These are phyloP conservation scores for Athene cunicularia DNA, from an alignment of 2,113 vertebrate genomes.

Conservation along the genomic window DNA sequence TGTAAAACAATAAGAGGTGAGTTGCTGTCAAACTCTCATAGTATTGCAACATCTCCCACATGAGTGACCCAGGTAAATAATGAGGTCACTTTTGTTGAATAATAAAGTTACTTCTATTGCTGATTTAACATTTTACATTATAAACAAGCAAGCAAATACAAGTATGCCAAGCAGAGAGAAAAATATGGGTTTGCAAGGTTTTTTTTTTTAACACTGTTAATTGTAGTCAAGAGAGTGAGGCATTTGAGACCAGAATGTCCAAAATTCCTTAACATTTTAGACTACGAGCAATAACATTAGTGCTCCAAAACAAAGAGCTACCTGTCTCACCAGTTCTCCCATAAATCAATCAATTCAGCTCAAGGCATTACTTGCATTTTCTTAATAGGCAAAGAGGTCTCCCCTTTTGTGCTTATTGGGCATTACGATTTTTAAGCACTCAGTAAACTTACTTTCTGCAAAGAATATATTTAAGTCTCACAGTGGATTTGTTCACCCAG, in stretches of 20 bases:
- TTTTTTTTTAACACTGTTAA: neutral
- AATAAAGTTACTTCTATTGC: neutral
- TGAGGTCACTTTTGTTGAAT: neutral
- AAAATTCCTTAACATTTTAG: neutral
- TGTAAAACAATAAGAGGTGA: neutral
- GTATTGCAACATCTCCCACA: neutral
- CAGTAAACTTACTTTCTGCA: neutral
- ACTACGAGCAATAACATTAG: neutral
- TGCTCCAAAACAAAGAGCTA: neutral
- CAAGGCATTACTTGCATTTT: neutral
- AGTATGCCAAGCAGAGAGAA: neutral
- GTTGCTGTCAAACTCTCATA: neutral
- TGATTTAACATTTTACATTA: neutral
- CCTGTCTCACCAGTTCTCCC: neutral
- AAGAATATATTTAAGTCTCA: neutral
- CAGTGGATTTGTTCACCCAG: neutral
- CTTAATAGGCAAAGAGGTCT: neutral
- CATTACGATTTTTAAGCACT: neutral
- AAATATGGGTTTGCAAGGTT: rapidly evolving
- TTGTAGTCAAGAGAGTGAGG: neutral
- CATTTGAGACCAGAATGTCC: neutral
- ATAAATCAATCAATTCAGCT: neutral
- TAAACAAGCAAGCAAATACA: neutral
- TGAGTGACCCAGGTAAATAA: neutral
- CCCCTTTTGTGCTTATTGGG: neutral